A percentile compares a stretch with the other conserved stretches of the same genome.
Conservation (phyloP, 1,140 invertebrate genomes). For the Danaus plexippus region DNA sequence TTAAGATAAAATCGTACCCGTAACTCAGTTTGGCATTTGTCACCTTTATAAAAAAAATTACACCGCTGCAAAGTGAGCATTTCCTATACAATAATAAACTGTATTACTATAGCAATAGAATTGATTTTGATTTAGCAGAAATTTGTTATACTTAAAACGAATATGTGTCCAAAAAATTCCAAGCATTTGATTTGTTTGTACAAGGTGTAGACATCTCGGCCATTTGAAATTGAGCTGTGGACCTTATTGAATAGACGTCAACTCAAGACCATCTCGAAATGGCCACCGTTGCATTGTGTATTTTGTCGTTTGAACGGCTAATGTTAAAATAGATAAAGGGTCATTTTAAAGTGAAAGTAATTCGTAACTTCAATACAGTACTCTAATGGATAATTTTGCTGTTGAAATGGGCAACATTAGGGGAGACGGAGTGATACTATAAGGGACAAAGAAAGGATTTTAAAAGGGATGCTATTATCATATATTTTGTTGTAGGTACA, state of each 20-base stretch:
- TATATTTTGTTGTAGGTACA: neutral
- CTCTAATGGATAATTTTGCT: conserved; percentile 26
- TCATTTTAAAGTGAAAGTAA: conserved; percentile 39
- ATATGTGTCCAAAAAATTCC: conserved; percentile 45
- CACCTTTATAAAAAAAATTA: conserved; percentile 33
- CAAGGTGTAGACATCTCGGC: conserved; percentile 38
- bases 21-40: conserved; percentile 27
- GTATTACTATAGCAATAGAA: conserved; percentile 9
- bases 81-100: conserved; percentile 9
- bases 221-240: conserved; percentile 21
- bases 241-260: conserved; percentile 11
- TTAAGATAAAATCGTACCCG: conserved; percentile 15
- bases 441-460: conserved; percentile 11
- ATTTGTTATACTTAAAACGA: conserved; percentile 1
- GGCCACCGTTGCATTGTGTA: conserved; percentile 27
- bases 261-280: conserved; percentile 9
- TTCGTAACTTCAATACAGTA: conserved; percentile 24
- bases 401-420: conserved; percentile 1
- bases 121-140: conserved; percentile 12
- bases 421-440: conserved; percentile 10
- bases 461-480: neutral
- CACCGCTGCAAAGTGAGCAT: conserved; percentile 6
- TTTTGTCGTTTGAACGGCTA: conserved; percentile 45
- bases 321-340: conserved; percentile 48
- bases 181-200: conserved; percentile 47